These are phyloP conservation scores for Papilio polyxenes DNA, from an alignment of 1,140 invertebrate species.

Conservation along the genomic window DNA sequence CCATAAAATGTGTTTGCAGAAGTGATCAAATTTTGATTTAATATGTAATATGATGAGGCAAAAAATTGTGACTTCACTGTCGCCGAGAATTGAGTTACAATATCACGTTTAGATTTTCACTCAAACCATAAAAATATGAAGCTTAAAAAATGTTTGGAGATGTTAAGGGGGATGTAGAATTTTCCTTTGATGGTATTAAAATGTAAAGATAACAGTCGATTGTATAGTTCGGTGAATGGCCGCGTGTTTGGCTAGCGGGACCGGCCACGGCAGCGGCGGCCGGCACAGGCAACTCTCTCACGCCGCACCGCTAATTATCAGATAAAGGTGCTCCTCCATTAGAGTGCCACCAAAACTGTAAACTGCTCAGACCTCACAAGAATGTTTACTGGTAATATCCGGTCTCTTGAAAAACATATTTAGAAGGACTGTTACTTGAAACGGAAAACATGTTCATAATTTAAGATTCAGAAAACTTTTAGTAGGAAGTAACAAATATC, in stretches of 20 bases:
- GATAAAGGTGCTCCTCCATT: constrained; percentile 40
- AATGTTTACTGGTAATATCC: neutral
- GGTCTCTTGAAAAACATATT: neutral
- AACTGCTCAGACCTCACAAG: neutral
- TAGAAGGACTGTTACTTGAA: neutral
- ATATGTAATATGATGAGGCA: neutral
- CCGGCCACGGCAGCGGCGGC: constrained; percentile 40
- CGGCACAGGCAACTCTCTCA: constrained; percentile 46
- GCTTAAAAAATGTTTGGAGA: neutral
- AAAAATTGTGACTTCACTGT: neutral
- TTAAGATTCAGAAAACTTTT: too few relatives aligned
- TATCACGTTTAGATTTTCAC: neutral
- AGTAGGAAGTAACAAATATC: too few relatives aligned
- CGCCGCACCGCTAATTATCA: constrained; percentile 54
- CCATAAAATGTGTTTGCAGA: neutral
- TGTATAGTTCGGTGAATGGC: constrained; percentile 54
- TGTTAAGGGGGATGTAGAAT: neutral
- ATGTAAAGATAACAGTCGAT: constrained; percentile 6
- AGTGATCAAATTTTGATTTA: neutral
- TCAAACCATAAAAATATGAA: neutral
- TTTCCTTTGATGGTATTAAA: neutral
- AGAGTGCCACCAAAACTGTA: neutral
- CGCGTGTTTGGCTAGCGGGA: constrained; percentile 70
- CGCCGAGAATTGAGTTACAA: neutral
- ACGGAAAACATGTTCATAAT: neutral